phyloP scores from a whole-genome alignment of 2,797 vertebrate genomes.

The Eremophila alpestris region DNA sequence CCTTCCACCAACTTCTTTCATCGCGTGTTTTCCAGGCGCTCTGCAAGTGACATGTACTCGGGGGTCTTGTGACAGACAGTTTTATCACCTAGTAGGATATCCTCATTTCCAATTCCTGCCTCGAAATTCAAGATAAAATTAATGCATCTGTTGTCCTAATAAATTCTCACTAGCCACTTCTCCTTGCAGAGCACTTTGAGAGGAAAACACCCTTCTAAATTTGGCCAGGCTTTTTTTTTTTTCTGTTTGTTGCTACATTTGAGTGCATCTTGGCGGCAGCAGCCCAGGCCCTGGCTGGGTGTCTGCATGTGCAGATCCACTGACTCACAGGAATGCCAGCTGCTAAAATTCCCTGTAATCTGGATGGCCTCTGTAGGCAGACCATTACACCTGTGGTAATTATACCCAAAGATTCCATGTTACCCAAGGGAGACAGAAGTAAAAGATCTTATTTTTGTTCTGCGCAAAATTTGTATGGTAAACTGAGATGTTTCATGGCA shows the following conservation, averaged over 20 bases:
- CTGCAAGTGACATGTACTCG: conserved; percentile 65
- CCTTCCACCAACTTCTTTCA: conserved; percentile 58
- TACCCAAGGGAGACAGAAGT: conserved; percentile 34
- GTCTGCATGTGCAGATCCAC: conserved; percentile 24
- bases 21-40: conserved; percentile 46
- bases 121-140: conserved; percentile 72
- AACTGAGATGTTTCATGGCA: conserved; percentile 68
- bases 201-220: conserved; percentile 65
- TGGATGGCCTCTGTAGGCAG: conserved; percentile 43
- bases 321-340: conserved; percentile 40
- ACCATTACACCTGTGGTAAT: conserved; percentile 49
- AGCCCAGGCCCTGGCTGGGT: conserved; percentile 26
- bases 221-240: conserved; percentile 34
- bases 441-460: conserved; percentile 70
- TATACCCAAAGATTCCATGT: conserved; percentile 34
- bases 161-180: conserved; percentile 70
- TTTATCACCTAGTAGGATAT: conserved; percentile 76
- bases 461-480: conserved; percentile 60
- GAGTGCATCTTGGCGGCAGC: conserved; percentile 8
- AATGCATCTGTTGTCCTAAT: conserved; percentile 71
- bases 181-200: conserved; percentile 56
- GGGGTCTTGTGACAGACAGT: conserved; percentile 73
- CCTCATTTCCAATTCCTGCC: conserved; percentile 72
- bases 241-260: conserved; percentile 36
- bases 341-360: conserved; percentile 41